Conservation (phyloP, 2,797 vertebrate species). For the Lycodopsis pacificus region DNA sequence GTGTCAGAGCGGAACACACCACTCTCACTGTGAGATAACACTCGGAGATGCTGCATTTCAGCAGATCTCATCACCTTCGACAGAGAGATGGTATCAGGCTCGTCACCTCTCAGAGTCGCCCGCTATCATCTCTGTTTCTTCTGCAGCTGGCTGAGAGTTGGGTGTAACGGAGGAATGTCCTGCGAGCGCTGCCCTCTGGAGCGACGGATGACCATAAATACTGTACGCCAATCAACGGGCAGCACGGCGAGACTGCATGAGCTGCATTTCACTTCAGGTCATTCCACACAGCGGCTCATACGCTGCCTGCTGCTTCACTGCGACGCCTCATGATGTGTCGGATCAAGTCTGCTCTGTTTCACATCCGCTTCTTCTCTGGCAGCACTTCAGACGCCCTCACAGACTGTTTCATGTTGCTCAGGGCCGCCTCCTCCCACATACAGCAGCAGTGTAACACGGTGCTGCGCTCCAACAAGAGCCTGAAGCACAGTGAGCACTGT, state of each 20-base stretch:
- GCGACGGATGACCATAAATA: neutral
- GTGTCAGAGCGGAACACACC: slow-evolving; percentile 12
- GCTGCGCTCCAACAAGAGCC: slow-evolving; percentile 3
- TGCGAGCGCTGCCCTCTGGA: neutral
- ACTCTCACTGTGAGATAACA: slow-evolving; percentile 19
- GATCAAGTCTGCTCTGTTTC: slow-evolving; percentile 58
- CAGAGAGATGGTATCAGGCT: slow-evolving; percentile 26
- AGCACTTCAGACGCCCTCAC: slow-evolving; percentile 70
- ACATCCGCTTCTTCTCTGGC: slow-evolving; percentile 63
- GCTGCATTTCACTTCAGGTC: neutral
- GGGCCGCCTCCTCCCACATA: slow-evolving; percentile 60
- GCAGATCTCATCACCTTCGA: slow-evolving; percentile 56
- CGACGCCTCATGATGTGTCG: slow-evolving; percentile 19
- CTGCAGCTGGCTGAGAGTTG: no score
- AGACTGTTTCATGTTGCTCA: slow-evolving; percentile 61
- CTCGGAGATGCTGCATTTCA: slow-evolving; percentile 51
- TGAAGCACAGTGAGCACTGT: slow-evolving; percentile 29
- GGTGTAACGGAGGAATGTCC: neutral
- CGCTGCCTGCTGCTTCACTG: neutral
- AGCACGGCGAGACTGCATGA: neutral
- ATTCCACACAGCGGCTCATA: neutral
- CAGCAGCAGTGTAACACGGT: slow-evolving; percentile 23
- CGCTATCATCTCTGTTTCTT: neutral
- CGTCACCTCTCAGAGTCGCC: slow-evolving; percentile 4
- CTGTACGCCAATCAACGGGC: neutral